Evolutionary conservation across 2,888 invertebrate species (phyloP).

Genomic region (Plagodis pulveraria): DNA sequence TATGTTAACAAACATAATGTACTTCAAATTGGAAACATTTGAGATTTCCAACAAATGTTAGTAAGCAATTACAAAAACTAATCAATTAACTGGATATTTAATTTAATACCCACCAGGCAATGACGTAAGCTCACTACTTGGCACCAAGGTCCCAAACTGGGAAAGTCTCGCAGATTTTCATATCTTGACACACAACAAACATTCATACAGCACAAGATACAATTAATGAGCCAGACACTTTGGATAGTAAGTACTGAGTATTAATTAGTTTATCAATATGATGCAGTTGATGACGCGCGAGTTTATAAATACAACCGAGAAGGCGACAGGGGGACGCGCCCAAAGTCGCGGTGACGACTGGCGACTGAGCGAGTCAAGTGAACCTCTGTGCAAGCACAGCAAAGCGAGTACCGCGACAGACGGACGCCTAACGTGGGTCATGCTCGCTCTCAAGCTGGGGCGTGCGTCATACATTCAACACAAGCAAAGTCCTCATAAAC

Average conservation of each 20-base stretch:
- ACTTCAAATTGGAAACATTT: no score
- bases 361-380: constrained; percentile 52
- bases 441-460: constrained; percentile 56
- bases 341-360: constrained; percentile 70
- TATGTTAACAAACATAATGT: no score
- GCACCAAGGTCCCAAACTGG: constrained; percentile 26
- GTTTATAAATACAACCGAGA: constrained; percentile 73
- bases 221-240: constrained; percentile 27
- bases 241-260: constrained; percentile 49
- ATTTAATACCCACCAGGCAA: constrained; percentile 32
- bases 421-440: constrained; percentile 58
- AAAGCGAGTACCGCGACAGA: constrained; percentile 64
- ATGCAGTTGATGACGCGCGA: constrained; percentile 66
- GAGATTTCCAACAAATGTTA: no score
- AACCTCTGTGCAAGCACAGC: constrained; percentile 47
- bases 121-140: constrained; percentile 40
- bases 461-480: constrained; percentile 69
- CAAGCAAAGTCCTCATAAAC: constrained; percentile 58
- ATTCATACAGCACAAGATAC: constrained; percentile 16
- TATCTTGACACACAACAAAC: constrained; percentile 10
- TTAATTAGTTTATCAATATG: constrained; percentile 63
- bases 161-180: constrained; percentile 15
- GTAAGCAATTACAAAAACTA: no score
- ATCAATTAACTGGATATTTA: background rate
- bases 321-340: constrained; percentile 80